These are phyloP conservation scores for Sphinx pinastri DNA, from an alignment of 2,888 invertebrate species.

Conservation along the genomic window DNA sequence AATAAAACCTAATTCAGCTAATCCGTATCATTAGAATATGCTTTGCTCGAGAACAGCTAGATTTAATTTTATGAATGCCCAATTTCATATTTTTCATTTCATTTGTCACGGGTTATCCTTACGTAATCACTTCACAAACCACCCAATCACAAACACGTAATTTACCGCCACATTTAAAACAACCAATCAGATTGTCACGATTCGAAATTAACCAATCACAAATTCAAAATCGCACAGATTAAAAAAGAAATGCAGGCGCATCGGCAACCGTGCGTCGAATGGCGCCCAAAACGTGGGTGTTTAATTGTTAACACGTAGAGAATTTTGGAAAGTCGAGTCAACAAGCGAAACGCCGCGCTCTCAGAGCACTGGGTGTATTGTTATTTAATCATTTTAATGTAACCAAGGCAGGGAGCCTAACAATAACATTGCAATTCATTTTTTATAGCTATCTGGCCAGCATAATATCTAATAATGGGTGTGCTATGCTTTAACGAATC, in stretches of 20 bases:
- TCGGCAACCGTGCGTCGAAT: slow-evolving; percentile 28
- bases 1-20: not conserved
- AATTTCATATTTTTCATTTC: not conserved
- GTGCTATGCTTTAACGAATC: too few species aligned
- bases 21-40: not conserved
- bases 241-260: slow-evolving; percentile 17
- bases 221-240: not conserved
- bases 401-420: not conserved
- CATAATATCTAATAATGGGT: too few species aligned
- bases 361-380: slow-evolving; percentile 17
- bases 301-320: slow-evolving; percentile 59
- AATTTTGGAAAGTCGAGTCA: slow-evolving; percentile 78
- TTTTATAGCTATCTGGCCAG: not conserved
- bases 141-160: not conserved
- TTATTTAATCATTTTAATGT: slow-evolving; percentile 13
- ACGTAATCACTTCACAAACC: slow-evolving; percentile 15
- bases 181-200: not conserved
- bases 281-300: slow-evolving; percentile 48
- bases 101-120: not conserved
- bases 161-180: not conserved
- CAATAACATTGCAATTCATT: not conserved
- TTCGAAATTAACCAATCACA: slow-evolving; percentile 2
- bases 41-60: not conserved
- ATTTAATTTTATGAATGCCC: not conserved
- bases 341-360: slow-evolving; percentile 61